Evolutionary conservation across 92 coral and sea anemone genomes (phyloP).

Genomic region (Zoanthus sansibaricus): DNA sequence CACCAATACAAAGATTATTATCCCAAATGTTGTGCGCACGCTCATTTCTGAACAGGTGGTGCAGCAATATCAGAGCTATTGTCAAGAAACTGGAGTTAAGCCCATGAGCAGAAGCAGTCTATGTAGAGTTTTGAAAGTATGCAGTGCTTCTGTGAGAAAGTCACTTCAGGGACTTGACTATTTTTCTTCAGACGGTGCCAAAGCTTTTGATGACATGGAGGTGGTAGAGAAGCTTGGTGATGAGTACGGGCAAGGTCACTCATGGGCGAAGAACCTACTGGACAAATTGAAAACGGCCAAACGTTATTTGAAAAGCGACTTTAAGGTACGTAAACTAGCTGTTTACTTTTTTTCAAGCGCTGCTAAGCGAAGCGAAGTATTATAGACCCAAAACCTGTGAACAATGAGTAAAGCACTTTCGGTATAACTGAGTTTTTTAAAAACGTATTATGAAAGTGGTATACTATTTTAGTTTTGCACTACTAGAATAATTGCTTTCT

Average conservation of each 20-base stretch:
- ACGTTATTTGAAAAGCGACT: background rate
- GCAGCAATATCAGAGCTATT: conserved; percentile 31
- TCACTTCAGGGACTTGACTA: conserved; percentile 55
- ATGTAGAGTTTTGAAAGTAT: conserved; percentile 20
- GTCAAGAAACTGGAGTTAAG: conserved; percentile 13
- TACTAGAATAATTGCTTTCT: no score
- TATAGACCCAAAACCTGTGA: no score
- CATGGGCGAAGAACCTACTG: background rate
- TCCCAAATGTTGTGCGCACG: conserved; percentile 46
- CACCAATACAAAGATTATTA: background rate
- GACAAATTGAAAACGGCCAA: background rate
- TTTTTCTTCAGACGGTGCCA: conserved; percentile 31
- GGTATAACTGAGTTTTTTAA: no score
- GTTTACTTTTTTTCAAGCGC: no score
- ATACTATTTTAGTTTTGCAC: no score
- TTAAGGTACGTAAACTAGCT: background rate
- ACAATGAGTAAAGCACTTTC: no score
- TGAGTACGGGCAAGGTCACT: no score
- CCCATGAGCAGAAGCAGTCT: conserved; percentile 30
- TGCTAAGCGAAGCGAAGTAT: background rate
- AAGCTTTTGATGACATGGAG: conserved; percentile 48
- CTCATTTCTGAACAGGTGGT: conserved; percentile 34
- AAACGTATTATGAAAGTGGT: no score
- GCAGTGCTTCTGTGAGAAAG: conserved; percentile 47
- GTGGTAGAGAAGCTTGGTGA: conserved; percentile 39